These are phyloP conservation scores for Eurystomus gularis DNA, from an alignment of 2,113 vertebrate genomes.

Conservation along the genomic window DNA sequence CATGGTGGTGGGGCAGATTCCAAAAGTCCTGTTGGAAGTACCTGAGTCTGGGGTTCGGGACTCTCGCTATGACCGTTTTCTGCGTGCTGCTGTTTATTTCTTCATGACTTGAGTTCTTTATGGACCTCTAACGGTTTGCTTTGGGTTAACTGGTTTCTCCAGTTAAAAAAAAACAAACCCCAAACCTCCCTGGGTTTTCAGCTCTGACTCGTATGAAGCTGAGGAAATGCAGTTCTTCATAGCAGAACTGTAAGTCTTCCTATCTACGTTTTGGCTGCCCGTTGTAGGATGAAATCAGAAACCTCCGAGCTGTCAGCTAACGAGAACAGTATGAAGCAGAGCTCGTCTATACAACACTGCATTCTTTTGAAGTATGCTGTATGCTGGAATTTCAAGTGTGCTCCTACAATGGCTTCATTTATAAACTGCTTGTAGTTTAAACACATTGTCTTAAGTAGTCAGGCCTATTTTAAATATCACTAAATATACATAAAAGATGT, in stretches of 20 bases:
- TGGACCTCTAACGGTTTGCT: background rate
- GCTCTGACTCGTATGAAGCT: background rate
- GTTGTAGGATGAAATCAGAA: background rate
- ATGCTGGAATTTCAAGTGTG: background rate
- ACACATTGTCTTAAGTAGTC: background rate
- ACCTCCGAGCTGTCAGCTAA: background rate
- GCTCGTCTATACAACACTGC: background rate
- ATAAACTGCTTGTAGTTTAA: background rate
- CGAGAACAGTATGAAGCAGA: background rate
- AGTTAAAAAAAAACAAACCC: background rate
- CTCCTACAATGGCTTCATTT: background rate
- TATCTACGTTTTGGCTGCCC: background rate
- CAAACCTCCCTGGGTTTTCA: background rate
- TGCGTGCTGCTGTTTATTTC: background rate
- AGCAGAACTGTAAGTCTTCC: background rate
- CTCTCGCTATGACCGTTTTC: background rate
- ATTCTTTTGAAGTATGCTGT: background rate
- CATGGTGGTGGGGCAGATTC: rapidly evolving
- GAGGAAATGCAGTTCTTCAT: background rate
- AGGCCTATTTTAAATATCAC: background rate
- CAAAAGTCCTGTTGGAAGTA: background rate
- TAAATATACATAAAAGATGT: background rate
- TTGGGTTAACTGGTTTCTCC: background rate
- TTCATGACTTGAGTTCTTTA: background rate
- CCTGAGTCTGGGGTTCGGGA: background rate